Percentiles rank a stretch among this genome's conserved stretches.
Evolutionary conservation across 2,113 vertebrate species (phyloP).

Genomic region (Xyliphius kryptos): DNA sequence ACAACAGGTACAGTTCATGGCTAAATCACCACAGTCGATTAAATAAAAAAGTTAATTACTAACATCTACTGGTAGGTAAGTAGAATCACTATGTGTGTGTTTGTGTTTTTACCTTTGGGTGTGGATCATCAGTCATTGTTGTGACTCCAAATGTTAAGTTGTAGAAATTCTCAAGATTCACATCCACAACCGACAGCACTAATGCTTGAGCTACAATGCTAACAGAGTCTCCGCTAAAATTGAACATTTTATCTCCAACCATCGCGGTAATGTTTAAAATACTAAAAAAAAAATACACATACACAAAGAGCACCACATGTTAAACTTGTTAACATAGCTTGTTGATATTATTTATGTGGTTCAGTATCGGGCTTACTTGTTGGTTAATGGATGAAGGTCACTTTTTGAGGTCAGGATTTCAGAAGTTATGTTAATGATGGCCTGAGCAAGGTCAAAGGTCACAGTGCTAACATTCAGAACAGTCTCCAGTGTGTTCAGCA

Average conservation of each 20-base stretch:
- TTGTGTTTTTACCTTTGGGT: constrained; percentile 61
- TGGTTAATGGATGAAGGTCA: constrained; percentile 61
- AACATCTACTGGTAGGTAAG: too few species aligned
- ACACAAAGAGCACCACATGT: constrained; percentile 8
- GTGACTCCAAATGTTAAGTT: constrained; percentile 72
- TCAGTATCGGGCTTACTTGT: constrained; percentile 50
- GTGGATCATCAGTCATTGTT: constrained; percentile 49
- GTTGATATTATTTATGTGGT: background rate
- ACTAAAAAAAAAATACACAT: constrained; percentile 50
- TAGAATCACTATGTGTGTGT: background rate
- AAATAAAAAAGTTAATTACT: too few species aligned
- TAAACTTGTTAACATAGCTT: background rate
- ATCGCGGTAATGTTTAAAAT: constrained; percentile 72
- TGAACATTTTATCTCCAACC: constrained; percentile 69
- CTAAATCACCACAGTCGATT: too few species aligned
- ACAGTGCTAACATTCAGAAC: constrained; percentile 45
- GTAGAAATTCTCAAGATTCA: constrained; percentile 55
- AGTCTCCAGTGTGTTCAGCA: constrained; percentile 58
- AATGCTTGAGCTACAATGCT: constrained; percentile 57
- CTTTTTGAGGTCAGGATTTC: constrained; percentile 58
- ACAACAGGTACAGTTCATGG: background rate
- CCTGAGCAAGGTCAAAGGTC: constrained; percentile 51
- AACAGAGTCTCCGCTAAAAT: constrained; percentile 48
- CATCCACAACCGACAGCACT: constrained; percentile 62
- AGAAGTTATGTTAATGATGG: constrained; percentile 60